Evolutionary conservation across 2,888 invertebrate species (phyloP), one percentile per base, ranked within the genome.

Genomic region (Yponomeuta plumbellus): DNA sequence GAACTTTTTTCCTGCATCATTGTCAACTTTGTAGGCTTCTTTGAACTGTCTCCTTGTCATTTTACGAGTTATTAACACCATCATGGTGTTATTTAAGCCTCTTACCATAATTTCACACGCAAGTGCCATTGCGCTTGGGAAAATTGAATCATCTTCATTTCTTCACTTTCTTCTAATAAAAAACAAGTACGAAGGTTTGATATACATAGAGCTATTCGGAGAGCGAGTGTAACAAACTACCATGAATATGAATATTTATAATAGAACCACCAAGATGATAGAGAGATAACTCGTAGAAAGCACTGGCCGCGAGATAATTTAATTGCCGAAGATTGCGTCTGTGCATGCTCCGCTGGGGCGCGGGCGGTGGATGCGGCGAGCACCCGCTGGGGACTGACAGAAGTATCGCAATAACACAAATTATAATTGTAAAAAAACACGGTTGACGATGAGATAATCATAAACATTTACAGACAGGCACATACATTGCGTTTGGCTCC

Each of bases 251-350:
- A 13, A 52, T 52, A 52, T 52, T 52, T 52, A 34, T 34, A 52
- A 17, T 52, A 52, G 44, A 52, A 52, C 44, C 1, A 52, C 17
- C 44, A 17, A 52, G 44, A 52, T 52, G 44, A 52, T 52, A 52
- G 44, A 52, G 44, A 13, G 44, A 52, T 52, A 52, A 52, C 44
- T 52, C 44, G 44, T 52, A 52, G 44, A 52, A 52, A 52, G 44
- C 44, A 52, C 44, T 52, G 2, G 44, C 44, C 17, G 17, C 44
- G 17, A 52, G 44, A 52, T 52, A 34, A 6, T 34, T 34, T 34
- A 52, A 52, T 52, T 17, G 44, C 17, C 44, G 44, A 52, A 52
- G 44, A 52, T 52, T 52, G 44, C 44, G 44, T 17, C 44, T 52
- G 17, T 52, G 44, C 44, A 52, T 17, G 44, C 44, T 52, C 44